These are phyloP conservation scores for Diarsia brunnea DNA, from an alignment of 2,888 invertebrate species.

Conservation along the genomic window DNA sequence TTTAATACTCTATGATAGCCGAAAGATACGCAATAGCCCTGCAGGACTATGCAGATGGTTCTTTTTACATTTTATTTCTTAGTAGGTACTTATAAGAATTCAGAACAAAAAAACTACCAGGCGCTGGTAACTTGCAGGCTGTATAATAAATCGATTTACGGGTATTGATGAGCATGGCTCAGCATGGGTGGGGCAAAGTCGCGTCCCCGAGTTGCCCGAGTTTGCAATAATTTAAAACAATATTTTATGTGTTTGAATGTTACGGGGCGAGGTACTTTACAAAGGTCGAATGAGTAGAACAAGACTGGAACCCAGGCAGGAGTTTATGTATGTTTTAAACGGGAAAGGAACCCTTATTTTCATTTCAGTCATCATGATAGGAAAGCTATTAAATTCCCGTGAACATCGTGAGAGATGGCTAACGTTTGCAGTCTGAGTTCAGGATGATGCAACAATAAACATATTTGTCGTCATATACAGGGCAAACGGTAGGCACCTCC, in stretches of 20 bases:
- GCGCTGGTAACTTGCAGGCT: no score
- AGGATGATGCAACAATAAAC: conserved; percentile 65
- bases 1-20: no score
- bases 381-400: not conserved
- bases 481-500: conserved; percentile 5
- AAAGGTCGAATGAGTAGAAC: not conserved
- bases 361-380: not conserved
- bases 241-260: not conserved
- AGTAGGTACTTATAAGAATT: not conserved
- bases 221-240: not conserved
- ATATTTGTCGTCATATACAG: conserved; percentile 37
- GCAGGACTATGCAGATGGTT: not conserved
- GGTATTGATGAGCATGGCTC: no score
- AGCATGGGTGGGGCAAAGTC: no score
- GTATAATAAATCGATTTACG: no score
- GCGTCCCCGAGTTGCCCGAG: no score
- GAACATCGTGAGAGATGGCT: conserved; percentile 2
- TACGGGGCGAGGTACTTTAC: not conserved
- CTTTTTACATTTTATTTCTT: not conserved
- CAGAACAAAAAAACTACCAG: not conserved
- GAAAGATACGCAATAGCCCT: no score
- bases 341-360: not conserved
- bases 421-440: conserved; percentile 12
- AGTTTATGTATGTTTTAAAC: not conserved
- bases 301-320: not conserved